phyloP scores from a whole-genome alignment of 2,113 vertebrate genomes.

The Hippocampus guttulatus region DNA sequence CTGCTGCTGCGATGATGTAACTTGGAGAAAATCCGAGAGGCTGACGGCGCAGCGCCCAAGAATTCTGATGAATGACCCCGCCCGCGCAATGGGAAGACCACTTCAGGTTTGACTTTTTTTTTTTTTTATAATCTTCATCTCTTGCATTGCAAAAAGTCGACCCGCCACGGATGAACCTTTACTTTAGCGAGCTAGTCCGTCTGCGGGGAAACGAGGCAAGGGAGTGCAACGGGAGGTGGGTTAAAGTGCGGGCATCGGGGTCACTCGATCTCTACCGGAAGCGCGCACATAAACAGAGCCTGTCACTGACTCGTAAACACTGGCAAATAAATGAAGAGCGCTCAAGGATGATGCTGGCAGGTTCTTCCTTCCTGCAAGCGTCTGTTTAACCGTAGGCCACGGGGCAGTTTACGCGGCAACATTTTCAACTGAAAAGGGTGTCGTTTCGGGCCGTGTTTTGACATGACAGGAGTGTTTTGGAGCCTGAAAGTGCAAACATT shows the following conservation, averaged over 20 bases:
- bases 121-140: not conserved
- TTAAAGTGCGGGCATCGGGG: constrained; percentile 26
- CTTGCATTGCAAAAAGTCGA: not conserved
- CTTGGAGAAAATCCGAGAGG: constrained; percentile 26
- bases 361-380: constrained; percentile 10
- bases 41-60: not conserved
- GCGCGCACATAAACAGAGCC: constrained; percentile 57
- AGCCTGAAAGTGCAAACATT: not conserved
- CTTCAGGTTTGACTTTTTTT: not conserved
- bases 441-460: not conserved
- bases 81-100: not conserved
- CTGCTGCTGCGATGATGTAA: constrained; percentile 10
- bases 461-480: no score
- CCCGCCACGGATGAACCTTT: not conserved
- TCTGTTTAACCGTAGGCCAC: constrained; percentile 35
- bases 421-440: not conserved
- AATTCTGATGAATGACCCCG: not conserved
- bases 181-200: constrained; percentile 3
- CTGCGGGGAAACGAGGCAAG: not conserved
- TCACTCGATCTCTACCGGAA: constrained; percentile 54
- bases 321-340: constrained; percentile 48
- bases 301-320: constrained; percentile 66
- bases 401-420: not conserved
- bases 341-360: constrained; percentile 30
- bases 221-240: not conserved